phyloP scores from a whole-genome alignment of 1,140 invertebrate species.

The Tetramorium simillimum region DNA sequence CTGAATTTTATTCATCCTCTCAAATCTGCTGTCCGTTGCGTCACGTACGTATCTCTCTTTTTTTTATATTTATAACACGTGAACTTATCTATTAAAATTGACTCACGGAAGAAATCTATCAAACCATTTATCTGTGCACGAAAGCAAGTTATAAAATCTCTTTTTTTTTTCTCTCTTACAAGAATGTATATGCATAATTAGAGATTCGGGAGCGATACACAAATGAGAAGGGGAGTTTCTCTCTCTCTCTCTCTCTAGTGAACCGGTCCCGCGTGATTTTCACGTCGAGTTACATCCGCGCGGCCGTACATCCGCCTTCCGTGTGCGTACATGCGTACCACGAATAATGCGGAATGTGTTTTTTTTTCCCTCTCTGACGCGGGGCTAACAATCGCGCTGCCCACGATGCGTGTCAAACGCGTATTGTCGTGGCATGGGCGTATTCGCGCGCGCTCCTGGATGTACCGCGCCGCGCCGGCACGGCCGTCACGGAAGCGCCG shows the following conservation, averaged over 20 bases:
- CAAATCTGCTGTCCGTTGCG: neutral
- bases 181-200: neutral
- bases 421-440: slow-evolving; percentile 56
- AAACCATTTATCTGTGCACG: neutral
- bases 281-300: slow-evolving; percentile 16
- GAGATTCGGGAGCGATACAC: neutral
- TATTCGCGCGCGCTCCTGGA: slow-evolving; percentile 65
- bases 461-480: slow-evolving; percentile 17
- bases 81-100: neutral
- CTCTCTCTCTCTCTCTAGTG: neutral
- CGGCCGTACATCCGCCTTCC: slow-evolving; percentile 48
- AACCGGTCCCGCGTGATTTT: slow-evolving; percentile 42
- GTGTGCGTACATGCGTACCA: slow-evolving; percentile 52
- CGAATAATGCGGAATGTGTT: slow-evolving; percentile 65
- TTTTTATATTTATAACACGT: neutral
- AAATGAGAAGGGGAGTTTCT: neutral
- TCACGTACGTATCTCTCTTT: neutral
- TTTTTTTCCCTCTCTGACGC: slow-evolving; percentile 28
- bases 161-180: neutral
- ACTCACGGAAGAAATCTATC: neutral
- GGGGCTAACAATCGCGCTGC: slow-evolving; percentile 70
- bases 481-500: slow-evolving; percentile 44
- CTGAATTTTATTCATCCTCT: slow-evolving; percentile 28
- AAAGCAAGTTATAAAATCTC: neutral
- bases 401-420: slow-evolving; percentile 73